A percentile compares a stretch with the other conserved stretches of the same genome.
Conservation (phyloP, 2,888 invertebrate genomes). For the Eudemis profundana region DNA sequence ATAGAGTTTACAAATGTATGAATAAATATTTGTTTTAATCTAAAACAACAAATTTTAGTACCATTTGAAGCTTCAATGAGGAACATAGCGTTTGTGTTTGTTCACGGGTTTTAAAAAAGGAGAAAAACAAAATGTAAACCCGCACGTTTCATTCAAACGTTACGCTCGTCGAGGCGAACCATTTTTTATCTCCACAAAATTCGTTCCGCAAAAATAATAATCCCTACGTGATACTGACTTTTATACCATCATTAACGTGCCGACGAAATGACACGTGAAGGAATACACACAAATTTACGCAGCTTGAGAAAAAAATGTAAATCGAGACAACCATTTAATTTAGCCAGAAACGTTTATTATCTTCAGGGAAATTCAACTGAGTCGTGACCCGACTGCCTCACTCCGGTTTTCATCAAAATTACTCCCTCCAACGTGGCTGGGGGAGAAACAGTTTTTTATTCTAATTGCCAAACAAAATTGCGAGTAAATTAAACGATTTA, state of each 20-base stretch:
- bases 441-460: slow-evolving; percentile 57
- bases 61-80: too few species aligned
- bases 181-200: slow-evolving; percentile 22
- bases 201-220: slow-evolving; percentile 29
- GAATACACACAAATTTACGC: slow-evolving; percentile 32
- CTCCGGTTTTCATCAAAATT: slow-evolving; percentile 65
- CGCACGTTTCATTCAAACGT: slow-evolving; percentile 17
- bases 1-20: too few species aligned
- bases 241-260: slow-evolving; percentile 33
- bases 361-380: slow-evolving; percentile 78
- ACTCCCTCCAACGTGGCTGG: slow-evolving; percentile 46
- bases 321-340: slow-evolving; percentile 72
- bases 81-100: too few species aligned
- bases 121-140: neutral
- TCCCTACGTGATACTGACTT: slow-evolving; percentile 34
- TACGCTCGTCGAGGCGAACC: slow-evolving; percentile 10
- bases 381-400: slow-evolving; percentile 71
- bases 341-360: slow-evolving; percentile 77
- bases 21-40: too few species aligned
- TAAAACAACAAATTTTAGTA: too few species aligned
- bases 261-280: slow-evolving; percentile 31
- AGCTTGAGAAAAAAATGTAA: slow-evolving; percentile 51
- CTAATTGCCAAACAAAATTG: slow-evolving; percentile 61
- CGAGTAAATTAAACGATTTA: slow-evolving; percentile 43
- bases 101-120: too few species aligned